Conservation (phyloP, 2,113 vertebrate genomes). For the Ivindomyrus marchei region DNA sequence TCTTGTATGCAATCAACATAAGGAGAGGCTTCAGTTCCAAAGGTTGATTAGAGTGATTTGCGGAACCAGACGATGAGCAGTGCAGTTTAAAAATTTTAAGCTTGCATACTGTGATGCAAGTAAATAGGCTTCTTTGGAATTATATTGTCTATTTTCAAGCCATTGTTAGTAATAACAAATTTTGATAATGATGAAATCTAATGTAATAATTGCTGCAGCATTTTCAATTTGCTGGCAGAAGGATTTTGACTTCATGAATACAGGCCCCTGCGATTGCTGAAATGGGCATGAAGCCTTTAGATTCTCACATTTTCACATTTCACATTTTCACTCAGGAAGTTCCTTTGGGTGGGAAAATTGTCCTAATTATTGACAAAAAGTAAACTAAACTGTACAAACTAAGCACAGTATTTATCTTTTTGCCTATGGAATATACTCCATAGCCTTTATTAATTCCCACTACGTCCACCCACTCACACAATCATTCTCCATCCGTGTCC, state of each 20-base stretch:
- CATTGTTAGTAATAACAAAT: neutral
- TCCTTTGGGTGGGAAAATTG: neutral
- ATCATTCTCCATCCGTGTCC: neutral
- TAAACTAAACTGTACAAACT: neutral
- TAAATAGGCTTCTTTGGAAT: neutral
- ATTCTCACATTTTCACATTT: neutral
- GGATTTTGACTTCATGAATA: neutral
- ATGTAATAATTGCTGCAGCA: neutral
- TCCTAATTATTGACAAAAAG: neutral
- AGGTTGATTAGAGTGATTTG: neutral
- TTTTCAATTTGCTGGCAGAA: neutral
- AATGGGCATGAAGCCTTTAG: neutral
- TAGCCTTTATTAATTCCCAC: neutral
- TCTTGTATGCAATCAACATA: neutral
- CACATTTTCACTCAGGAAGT: neutral
- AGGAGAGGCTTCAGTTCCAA: neutral
- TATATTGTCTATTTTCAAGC: neutral
- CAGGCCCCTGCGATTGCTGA: neutral
- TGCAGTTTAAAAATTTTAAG: neutral
- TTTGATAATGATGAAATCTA: neutral
- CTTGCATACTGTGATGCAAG: neutral
- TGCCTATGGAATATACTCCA: neutral
- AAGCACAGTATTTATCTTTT: neutral
- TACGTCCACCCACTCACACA: neutral
- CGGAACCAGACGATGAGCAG: neutral